Evolutionary conservation across 2,113 vertebrate genomes (phyloP), one percentile per base, ranked within the genome.

Genomic region (Myotis yumanensis): DNA sequence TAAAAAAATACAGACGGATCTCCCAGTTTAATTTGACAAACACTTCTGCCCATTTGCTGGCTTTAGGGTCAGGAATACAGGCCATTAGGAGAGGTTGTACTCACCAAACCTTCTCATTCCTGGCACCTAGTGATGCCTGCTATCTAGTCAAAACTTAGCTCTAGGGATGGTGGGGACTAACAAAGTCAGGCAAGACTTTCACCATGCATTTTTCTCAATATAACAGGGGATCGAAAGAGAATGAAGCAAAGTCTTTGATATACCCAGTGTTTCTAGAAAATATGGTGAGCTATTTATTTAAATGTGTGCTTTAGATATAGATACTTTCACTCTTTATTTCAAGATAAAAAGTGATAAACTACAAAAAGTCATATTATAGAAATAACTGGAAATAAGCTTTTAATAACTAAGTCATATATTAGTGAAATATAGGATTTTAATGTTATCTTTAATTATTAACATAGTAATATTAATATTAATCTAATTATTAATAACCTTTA

Each of bases 11-110:
- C 88, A 95, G 76, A 85, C 72, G 5, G 43, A 11, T 83, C 93
- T 98, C 40, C 35, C 20, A 79, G 80, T 66, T 91, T 89, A 96
- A 97, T 96, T 88, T 83, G 80, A 95, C 69, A 68, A 25, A 88
- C 23, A 72, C 32, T 66, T 86, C 89, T 37, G 46, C 93, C 87
- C 15, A 28, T 14, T 81, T 90, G 59, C 86, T 94, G 40, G 82
- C 17, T 23, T 40, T 51, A 1, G 0, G 0, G 57, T 37, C 0
- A 14, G 35, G 18, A 69, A 46, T 43, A 5, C 43, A 68, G 95
- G 80, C 52, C 85, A 35, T 64, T 7, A 85, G 91, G 88, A 81
- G 62, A 2, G 79, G 0, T 57, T 3, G 23, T 51, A 25, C 71
- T 64, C 12, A 52, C n/a, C 4, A 40, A 20, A 32, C 28, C 52